Evolutionary conservation across 1,140 invertebrate genomes (phyloP).

Genomic region (Bactericera cockerelli): DNA sequence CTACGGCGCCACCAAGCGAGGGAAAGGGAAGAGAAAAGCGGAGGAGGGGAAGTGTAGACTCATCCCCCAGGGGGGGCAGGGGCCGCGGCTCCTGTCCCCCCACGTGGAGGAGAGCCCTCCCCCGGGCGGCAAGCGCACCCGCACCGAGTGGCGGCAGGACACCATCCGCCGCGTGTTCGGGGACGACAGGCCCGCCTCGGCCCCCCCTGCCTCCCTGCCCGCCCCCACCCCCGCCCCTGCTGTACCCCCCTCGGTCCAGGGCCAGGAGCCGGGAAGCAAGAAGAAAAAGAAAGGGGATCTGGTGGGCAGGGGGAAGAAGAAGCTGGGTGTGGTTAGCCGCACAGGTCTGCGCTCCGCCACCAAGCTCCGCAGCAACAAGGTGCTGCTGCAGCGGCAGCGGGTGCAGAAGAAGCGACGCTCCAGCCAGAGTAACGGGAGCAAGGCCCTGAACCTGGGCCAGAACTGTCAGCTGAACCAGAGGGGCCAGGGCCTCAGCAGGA

Average conservation of each 20-base stretch:
- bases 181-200: slow-evolving; percentile 48
- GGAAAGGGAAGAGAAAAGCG: slow-evolving; percentile 19
- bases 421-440: not conserved
- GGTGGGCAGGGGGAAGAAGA: slow-evolving; percentile 13
- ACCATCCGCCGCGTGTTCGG: slow-evolving; percentile 42
- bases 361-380: slow-evolving; percentile 37
- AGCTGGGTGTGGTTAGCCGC: slow-evolving; percentile 14
- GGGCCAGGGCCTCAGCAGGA: not conserved
- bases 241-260: slow-evolving; percentile 28
- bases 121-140: not conserved
- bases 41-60: slow-evolving; percentile 3
- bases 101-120: not conserved
- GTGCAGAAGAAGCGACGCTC: not conserved
- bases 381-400: slow-evolving; percentile 29
- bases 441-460: not conserved
- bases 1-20: slow-evolving; percentile 38
- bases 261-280: not conserved
- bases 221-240: slow-evolving; percentile 21
- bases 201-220: slow-evolving; percentile 36
- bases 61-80: slow-evolving; percentile 18
- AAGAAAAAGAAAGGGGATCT: not conserved
- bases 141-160: not conserved
- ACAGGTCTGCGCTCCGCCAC: slow-evolving; percentile 17
- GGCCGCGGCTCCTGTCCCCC: slow-evolving; percentile 13
- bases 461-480: not conserved